phyloP scores from a whole-genome alignment of 2,888 invertebrate species.

The Emesis furor region DNA sequence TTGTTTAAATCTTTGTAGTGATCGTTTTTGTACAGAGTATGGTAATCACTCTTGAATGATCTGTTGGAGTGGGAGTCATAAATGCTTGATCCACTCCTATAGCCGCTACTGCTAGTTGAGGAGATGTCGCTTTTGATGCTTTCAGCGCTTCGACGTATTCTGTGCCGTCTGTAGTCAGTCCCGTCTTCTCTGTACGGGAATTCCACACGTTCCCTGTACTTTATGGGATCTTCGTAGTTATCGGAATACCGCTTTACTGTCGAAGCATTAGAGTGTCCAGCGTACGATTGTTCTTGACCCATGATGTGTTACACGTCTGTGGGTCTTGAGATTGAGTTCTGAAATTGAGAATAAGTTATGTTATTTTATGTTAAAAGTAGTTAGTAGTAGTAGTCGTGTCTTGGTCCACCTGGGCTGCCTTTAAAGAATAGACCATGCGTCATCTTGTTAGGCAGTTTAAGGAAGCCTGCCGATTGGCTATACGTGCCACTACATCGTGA shows the following conservation, averaged over 20 bases:
- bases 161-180: conserved; percentile 85
- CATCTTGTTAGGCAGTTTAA: too few species aligned
- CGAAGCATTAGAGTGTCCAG: conserved; percentile 83
- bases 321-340: conserved; percentile 80
- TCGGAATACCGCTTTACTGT: conserved; percentile 84
- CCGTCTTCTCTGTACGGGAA: conserved; percentile 82
- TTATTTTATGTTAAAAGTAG: conserved; percentile 1
- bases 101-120: conserved; percentile 88
- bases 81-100: conserved; percentile 88
- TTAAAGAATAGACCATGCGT: too few species aligned
- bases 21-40: conserved; percentile 89
- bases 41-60: conserved; percentile 87
- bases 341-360: conserved; percentile 73
- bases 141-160: conserved; percentile 84
- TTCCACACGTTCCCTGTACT: conserved; percentile 80
- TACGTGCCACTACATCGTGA: too few species aligned
- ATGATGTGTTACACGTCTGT: conserved; percentile 83
- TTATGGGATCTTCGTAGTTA: conserved; percentile 84
- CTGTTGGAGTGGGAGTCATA: conserved; percentile 87
- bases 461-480: too few species aligned
- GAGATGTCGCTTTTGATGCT: conserved; percentile 89
- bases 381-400: too few species aligned
- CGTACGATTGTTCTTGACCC: conserved; percentile 90
- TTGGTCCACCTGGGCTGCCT: too few species aligned
- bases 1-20: conserved; percentile 89